Base-by-base conservation (phyloP, 53 echinoderm and acorn worm genomes). In the Astropecten irregularis region DNA sequence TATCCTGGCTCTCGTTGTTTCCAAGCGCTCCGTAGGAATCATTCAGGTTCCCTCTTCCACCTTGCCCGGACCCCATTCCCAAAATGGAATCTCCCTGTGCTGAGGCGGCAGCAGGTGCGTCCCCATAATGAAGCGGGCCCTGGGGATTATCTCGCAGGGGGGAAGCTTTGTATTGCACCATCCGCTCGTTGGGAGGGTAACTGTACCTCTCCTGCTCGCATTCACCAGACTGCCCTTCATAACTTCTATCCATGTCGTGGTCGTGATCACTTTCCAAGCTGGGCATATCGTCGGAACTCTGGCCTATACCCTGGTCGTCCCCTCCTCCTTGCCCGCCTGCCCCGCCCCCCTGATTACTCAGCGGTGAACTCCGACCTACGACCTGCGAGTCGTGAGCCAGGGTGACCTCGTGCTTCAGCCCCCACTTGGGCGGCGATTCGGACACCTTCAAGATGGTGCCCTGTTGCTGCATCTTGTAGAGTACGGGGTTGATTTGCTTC, bases 401-500 rank as follows among this genome's bases (percentile, higher is more conserved):
- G n/a, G 85, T 88, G 73, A 90, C 90, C 73, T 90, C 90, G 26
- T 90, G 90, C 34, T 93, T 93, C 5, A 93, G 83, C 42, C 85
- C 90, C 90, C 90, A 90, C 53, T 90, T 90, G 18, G 90, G 90
- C 16, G 90, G 90, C 13, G 70, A 76, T 20, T 90, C 85, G 0
- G 90, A 90, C 25, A 90, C 70, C 61, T 85, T 90, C 36, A 69
- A 13, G 9, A 85, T 77, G 38, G 64, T 69, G 27, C 85, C 85
- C 59, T 70, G 77, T 48, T 90, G 84, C 18, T 62, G 69, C 69
- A 90, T 76, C 49, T 81, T 90, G 46, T 90, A 90, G 39, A 90
- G 71, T 11, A 60, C 85, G 9, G 77, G 85, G 71, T 90, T 90
- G 23, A 85, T 53, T 34, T 90, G 85, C 33, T 90, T 90, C 36